These are phyloP conservation scores for Drosophila recens DNA, from an alignment of 2,888 invertebrate species.

Conservation along the genomic window DNA sequence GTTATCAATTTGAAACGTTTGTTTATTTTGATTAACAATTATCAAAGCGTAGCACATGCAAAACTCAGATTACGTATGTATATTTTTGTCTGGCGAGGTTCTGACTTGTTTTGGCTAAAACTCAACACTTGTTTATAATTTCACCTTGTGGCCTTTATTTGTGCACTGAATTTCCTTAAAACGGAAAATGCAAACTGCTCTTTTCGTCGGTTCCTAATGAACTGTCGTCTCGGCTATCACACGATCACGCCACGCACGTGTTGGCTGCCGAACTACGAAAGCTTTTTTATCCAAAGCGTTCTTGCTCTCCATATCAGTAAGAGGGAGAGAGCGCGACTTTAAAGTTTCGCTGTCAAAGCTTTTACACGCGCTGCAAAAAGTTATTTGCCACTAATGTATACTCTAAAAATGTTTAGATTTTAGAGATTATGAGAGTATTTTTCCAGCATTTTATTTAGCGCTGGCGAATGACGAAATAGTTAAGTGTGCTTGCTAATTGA, in stretches of 20 bases:
- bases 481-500: slow-evolving; percentile 44
- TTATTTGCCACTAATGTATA: slow-evolving; percentile 2
- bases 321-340: slow-evolving; percentile 46
- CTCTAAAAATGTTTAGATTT: background rate
- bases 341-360: slow-evolving; percentile 31
- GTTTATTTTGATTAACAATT: slow-evolving; percentile 31
- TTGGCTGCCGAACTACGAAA: slow-evolving; percentile 1
- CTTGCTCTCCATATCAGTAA: background rate
- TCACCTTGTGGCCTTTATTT: slow-evolving; percentile 16
- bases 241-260: slow-evolving; percentile 41
- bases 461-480: slow-evolving; percentile 66
- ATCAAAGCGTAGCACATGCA: slow-evolving; percentile 17
- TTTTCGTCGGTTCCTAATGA: slow-evolving; percentile 8
- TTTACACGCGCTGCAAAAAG: slow-evolving; percentile 22
- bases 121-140: slow-evolving; percentile 1
- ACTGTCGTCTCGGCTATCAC: slow-evolving; percentile 13
- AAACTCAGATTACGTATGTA: slow-evolving; percentile 14
- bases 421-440: slow-evolving; percentile 28
- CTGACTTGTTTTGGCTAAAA: slow-evolving; percentile 8
- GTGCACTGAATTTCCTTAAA: slow-evolving; percentile 25
- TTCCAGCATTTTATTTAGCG: slow-evolving; percentile 55
- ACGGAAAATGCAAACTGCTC: slow-evolving; percentile 33
- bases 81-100: slow-evolving; percentile 8
- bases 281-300: slow-evolving; percentile 46
- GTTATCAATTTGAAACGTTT: slow-evolving; percentile 41